phyloP scores from a whole-genome alignment of 2,888 invertebrate genomes.

The Coelinius sp. region DNA sequence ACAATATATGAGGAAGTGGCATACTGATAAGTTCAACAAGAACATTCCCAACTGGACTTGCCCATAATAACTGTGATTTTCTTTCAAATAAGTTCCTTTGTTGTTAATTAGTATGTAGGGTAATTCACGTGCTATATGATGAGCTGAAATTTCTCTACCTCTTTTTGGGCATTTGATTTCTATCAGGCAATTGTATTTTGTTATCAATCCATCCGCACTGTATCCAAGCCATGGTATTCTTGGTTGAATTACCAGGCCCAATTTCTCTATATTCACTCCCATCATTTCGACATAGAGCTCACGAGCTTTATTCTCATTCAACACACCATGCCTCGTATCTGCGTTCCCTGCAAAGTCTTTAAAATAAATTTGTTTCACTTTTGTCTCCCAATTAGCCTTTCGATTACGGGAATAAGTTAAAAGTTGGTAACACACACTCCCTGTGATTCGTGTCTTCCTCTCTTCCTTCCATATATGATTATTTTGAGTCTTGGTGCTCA shows the following conservation, averaged over 20 bases:
- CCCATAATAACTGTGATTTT: not conserved
- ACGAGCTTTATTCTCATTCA: no score
- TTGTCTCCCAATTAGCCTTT: no score
- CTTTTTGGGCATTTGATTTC: not conserved
- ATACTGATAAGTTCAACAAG: not conserved
- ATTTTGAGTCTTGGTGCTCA: no score
- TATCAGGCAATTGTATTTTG: not conserved
- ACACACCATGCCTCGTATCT: no score
- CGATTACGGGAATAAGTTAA: no score
- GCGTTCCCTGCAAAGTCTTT: no score
- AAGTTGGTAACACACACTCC: no score
- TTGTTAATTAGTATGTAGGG: not conserved
- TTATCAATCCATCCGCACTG: not conserved
- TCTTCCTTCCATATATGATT: no score
- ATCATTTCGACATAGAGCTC: no score
- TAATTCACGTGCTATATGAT: not conserved
- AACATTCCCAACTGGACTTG: not conserved
- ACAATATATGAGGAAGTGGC: not conserved
- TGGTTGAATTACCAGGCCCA: not conserved
- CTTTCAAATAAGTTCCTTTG: not conserved
- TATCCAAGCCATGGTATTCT: not conserved
- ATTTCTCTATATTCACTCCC: no score
- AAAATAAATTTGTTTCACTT: no score
- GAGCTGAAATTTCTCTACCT: not conserved
- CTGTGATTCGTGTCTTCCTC: no score